A percentile compares a stretch with the other conserved stretches of the same genome.
Conservation (phyloP, 2,113 vertebrate genomes). For the Hippolais icterina region DNA sequence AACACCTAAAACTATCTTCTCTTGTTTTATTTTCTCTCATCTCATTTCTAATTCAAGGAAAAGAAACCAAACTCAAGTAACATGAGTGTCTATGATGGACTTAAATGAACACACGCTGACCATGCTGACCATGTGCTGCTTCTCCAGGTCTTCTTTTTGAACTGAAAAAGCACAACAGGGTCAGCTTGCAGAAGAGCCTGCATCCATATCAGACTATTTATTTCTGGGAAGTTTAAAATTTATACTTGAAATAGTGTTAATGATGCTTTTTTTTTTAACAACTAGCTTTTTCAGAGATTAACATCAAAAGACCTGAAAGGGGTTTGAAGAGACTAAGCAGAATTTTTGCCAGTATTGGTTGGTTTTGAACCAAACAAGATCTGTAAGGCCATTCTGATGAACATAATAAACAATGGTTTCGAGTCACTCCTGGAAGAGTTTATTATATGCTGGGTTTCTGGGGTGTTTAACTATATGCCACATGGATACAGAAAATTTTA, state of each 20-base stretch:
- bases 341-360: neutral
- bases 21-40: neutral
- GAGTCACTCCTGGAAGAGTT: neutral
- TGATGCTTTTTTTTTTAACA: neutral
- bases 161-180: neutral
- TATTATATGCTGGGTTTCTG: neutral
- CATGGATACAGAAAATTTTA: neutral
- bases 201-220: neutral
- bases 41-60: neutral
- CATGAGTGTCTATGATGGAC: fast-evolving
- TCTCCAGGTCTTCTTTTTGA: neutral
- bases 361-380: neutral
- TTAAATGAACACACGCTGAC: neutral
- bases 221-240: neutral
- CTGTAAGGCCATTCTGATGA: neutral
- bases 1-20: neutral
- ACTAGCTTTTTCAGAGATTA: neutral
- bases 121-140: neutral
- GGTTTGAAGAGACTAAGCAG: neutral
- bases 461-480: neutral
- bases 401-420: neutral
- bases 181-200: neutral
- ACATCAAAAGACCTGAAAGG: neutral
- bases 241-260: neutral
- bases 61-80: neutral